Evolutionary conservation across 2,888 invertebrate species (phyloP), one percentile per base, ranked within the genome.

Genomic region (Nasonovia ribisnigri): DNA sequence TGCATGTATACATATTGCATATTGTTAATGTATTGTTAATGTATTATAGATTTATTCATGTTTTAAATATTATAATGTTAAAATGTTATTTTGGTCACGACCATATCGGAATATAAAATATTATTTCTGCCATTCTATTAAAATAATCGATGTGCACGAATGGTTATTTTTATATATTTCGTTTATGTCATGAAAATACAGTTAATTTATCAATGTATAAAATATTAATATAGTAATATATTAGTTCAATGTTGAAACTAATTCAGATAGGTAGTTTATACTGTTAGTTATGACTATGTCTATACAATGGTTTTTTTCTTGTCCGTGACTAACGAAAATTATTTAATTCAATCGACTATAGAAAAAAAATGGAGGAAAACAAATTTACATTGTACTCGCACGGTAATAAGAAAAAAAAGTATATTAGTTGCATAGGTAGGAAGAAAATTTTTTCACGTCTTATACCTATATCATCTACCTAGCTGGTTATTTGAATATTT

Each of bases 131-230:
- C 29, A 46, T 86, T 46, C 11, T 48, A 46, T 46, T 16, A 46
- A 86, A 43, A 57, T 26, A 57, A 26, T 43, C 29, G 43, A 60
- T 43, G 43, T 42, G 29, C n/a, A 89, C 8, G 24, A 57, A 24
- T 43, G 29, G n/a, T 86, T 29, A 43, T 86, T 86, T 84, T 86
- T 46, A 29, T 6, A 57, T 57, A 57, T 60, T 60, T 43, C 6
- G 43, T 29, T 89, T 60, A 8, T 89, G 16, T 43, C 60, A 89
- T 57, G 29, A 89, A 89, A 29, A 89, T 29, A 88, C 43, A 57
- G 57, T 88, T 57, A 42, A 57, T 57, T 43, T 60, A 29, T 43
- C 29, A 36, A 36, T 24, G 3, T 10, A 46, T n/a, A 86, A 57
- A 54, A 26, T 57, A 57, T 51, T 54, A 54, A 24, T 88, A 26